Evolutionary conservation across 1,140 invertebrate genomes (phyloP).

Genomic region (Chymomyza costata): DNA sequence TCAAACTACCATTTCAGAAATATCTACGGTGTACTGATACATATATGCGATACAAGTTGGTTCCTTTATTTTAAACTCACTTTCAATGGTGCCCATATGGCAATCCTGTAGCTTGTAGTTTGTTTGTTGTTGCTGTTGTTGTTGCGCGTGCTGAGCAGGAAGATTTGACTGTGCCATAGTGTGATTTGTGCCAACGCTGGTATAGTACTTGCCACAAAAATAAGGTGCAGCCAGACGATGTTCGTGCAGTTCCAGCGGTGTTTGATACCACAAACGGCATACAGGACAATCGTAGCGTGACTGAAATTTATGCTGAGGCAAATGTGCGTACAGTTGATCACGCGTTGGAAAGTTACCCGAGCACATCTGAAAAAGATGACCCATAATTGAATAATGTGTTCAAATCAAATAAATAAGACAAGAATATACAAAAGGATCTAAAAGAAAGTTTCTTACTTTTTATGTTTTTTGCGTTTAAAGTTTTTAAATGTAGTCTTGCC

Average conservation of each 20-base stretch:
- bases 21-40: too few relatives aligned
- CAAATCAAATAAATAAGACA: neutral
- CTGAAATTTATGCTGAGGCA: conserved; percentile 64
- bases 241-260: conserved; percentile 54
- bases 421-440: too few relatives aligned
- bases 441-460: too few relatives aligned
- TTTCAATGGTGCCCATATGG: conserved; percentile 62
- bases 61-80: conserved; percentile 42
- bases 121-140: conserved; percentile 27
- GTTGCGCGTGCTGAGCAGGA: conserved; percentile 23
- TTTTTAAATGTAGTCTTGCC: too few relatives aligned
- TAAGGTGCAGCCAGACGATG: conserved; percentile 62
- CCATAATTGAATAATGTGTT: neutral
- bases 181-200: neutral
- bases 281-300: conserved; percentile 65
- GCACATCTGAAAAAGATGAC: conserved; percentile 60
- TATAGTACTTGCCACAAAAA: conserved; percentile 67
- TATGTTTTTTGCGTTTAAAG: too few relatives aligned
- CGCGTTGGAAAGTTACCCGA: conserved; percentile 51
- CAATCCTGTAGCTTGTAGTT: conserved; percentile 67
- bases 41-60: too few relatives aligned
- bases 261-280: conserved; percentile 68
- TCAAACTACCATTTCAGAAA: too few relatives aligned
- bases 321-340: conserved; percentile 56
- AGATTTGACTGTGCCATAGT: conserved; percentile 15